Base-by-base conservation (phyloP, 1,140 invertebrate genomes). In the Patella vulgata region DNA sequence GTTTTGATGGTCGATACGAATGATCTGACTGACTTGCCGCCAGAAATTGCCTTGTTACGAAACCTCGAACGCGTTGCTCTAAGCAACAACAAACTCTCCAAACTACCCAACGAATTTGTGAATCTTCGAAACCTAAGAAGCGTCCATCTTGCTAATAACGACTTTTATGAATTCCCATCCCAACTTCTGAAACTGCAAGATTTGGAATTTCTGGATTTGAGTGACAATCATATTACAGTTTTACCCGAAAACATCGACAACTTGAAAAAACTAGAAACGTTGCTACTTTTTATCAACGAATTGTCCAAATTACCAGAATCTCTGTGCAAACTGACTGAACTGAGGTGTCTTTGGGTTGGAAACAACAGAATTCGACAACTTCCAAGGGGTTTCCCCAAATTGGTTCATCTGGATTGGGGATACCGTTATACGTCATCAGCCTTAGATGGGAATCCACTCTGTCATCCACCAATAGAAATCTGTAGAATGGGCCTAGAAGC, bases 1-100 rank as follows among this genome's bases (percentile, higher is more conserved):
- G 71, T 82, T 1, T 68, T 85, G 1, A 75, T 80, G 62, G 50
- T 85, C n/a, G 84, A 85, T 63, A 84, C 82, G n/a, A 85, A 85
- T 61, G 74, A 82, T 14, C 60, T 85, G 43, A 50, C 58, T 21
- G 57, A 66, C 40, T 12, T 85, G n/a, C 83, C 84, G 12, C 50
- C 72, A 8, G 79, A 82, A 60, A 67, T 85, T 1, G 63, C 73
- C 43, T 47, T 76, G 31, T 70, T 85, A 39, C 55, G 65, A 1
- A 73, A 80, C 58, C 61, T 85, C 36, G 81, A 85, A 61, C 68
- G 79, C 23, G 40, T 85, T 27, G 74, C 82, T 21, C 68, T 85
- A 9, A 83, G 82, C 63, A 84, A 84, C 66, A 85, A 85, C 71
- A 54, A 68, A 8, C 54, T 85, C 28, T 61, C 66, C 8, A 40